Conservation (phyloP, 2,888 invertebrate genomes). For the Campaea margaritaria region DNA sequence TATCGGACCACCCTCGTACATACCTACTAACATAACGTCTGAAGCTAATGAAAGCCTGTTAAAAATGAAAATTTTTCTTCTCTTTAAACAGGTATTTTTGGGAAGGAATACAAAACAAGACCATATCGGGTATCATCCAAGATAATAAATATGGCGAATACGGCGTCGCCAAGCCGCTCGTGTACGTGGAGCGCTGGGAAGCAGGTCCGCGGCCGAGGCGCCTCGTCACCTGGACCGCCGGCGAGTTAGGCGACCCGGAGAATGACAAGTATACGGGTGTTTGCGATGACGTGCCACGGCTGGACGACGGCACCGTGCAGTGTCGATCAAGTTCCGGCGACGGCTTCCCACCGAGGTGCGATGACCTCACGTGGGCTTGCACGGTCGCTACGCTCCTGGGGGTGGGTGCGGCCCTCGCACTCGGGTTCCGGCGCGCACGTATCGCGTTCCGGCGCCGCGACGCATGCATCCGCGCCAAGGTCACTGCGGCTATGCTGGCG, state of each 20-base stretch:
- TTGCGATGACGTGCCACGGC: constrained; percentile 8
- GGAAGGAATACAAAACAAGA: too few relatives aligned
- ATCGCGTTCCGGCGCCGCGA: constrained; percentile 44
- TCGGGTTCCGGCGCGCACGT: constrained; percentile 55
- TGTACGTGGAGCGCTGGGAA: constrained; percentile 34
- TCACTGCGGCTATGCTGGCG: constrained; percentile 63
- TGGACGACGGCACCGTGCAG: constrained; percentile 39
- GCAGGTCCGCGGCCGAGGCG: constrained; percentile 8
- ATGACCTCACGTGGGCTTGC: constrained; percentile 28
- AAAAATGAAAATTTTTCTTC: too few relatives aligned
- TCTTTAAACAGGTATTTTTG: too few relatives aligned
- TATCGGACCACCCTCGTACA: too few relatives aligned
- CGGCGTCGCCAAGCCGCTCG: constrained; percentile 8
- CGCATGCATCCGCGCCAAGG: constrained; percentile 59
- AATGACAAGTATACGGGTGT: not conserved
- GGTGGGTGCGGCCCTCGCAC: constrained; percentile 15
- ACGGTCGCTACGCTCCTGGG: constrained; percentile 42
- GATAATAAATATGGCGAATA: constrained; percentile 35
- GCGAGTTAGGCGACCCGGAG: constrained; percentile 35
- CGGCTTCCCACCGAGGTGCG: constrained; percentile 77
- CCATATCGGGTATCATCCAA: constrained; percentile 25
- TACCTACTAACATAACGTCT: too few relatives aligned
- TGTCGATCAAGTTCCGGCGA: constrained; percentile 56
- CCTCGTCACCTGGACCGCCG: not conserved
- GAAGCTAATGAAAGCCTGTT: too few relatives aligned